These are phyloP conservation scores for Synanthedon formicaeformis DNA, from an alignment of 2,888 invertebrate species.

Conservation along the genomic window DNA sequence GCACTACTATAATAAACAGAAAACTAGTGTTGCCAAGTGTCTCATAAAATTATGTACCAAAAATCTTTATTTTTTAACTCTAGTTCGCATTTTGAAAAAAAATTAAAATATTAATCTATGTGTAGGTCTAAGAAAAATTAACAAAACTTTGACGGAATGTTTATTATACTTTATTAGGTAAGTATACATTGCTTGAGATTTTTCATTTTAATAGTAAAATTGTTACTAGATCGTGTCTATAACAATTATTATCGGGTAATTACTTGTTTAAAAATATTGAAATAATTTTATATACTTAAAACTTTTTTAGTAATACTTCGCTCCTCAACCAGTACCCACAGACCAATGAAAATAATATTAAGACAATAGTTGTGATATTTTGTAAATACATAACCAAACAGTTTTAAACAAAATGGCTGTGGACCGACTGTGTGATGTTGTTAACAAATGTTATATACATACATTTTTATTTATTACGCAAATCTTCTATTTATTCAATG, in stretches of 20 bases:
- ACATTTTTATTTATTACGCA: constrained; percentile 4
- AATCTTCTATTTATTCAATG: constrained; percentile 8
- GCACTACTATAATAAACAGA: no score
- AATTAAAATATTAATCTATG: no score
- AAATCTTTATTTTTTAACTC: neutral
- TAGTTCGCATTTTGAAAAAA: neutral
- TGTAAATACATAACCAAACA: constrained; percentile 2
- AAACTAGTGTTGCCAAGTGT: neutral
- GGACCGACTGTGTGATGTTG: constrained; percentile 17
- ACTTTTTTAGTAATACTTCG: no score
- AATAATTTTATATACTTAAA: no score
- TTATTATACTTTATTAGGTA: neutral
- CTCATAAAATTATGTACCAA: neutral
- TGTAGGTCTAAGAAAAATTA: neutral
- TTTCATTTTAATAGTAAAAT: no score
- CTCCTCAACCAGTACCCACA: constrained; percentile 5
- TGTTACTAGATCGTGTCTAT: no score
- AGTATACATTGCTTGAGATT: neutral
- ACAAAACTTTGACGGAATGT: neutral
- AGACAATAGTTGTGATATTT: constrained; percentile 10
- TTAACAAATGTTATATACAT: neutral
- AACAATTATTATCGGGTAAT: no score
- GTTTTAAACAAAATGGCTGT: constrained; percentile 16
- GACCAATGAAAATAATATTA: constrained; percentile 8
- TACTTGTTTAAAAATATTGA: no score